Conservation (phyloP, 2,797 vertebrate genomes). For the Anguilla megastoma region DNA sequence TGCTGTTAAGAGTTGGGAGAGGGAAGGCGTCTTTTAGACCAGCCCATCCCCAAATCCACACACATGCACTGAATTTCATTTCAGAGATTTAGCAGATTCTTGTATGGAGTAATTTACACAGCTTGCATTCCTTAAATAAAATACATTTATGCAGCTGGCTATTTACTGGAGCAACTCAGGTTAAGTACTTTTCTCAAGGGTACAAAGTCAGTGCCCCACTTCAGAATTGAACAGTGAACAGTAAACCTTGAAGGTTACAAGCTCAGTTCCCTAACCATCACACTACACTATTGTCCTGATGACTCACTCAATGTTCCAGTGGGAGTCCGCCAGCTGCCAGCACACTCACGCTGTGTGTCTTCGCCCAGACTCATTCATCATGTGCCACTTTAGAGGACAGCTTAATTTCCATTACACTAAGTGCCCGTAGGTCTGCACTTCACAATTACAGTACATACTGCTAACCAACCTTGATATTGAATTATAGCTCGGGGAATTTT, state of each 20-base stretch:
- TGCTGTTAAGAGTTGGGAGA: conserved; percentile 65
- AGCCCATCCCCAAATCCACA: not conserved
- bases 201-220: not conserved
- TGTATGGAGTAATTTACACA: not conserved
- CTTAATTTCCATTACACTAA: conserved; percentile 20
- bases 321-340: not conserved
- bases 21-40: not conserved
- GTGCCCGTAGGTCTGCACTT: not conserved
- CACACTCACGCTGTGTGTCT: not conserved
- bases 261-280: not conserved
- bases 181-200: not conserved
- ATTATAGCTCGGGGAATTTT: not conserved
- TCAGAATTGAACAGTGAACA: not conserved
- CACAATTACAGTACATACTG: not conserved
- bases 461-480: conserved; percentile 13
- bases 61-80: not conserved
- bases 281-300: not conserved
- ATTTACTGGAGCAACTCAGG: not conserved
- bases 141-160: not conserved
- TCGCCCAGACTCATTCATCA: not conserved
- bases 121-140: not conserved
- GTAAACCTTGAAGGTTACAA: not conserved
- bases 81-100: not conserved
- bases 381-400: not conserved
- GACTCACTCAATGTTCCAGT: not conserved